Base-by-base conservation (phyloP, 2,797 vertebrate species). In the Valencia hispanica region DNA sequence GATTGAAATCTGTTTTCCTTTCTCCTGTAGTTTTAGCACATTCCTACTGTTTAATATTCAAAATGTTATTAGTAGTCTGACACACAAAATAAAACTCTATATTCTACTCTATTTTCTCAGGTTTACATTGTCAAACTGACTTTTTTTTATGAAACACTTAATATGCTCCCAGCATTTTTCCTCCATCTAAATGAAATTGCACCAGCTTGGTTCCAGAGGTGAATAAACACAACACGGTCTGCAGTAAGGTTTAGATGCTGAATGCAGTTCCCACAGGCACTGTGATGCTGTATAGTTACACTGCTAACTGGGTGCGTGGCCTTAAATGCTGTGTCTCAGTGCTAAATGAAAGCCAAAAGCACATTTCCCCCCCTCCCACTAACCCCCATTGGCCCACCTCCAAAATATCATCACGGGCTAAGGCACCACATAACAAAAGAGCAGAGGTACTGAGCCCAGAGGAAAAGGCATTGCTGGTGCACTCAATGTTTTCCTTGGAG, bases 381-480 rank as follows among this genome's bases (percentile, higher is more conserved):
- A 90, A 91, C 93, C 83, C 81, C 81, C 79, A 18, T 32, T 88
- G 89, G 91, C 88, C 80, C 84, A 65, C 70, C 86, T 93, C 93
- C 89, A 83, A 83, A 92, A 81, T 82, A 85, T 89, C 85, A 93
- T 90, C 84, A 78, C 75, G 84, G 84, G 78, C 88, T 70, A 84
- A 77, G 68, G 84, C 91, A 87, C 85, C 83, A 65, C 79, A 85
- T 80, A 82, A 15, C 4, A 36, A 79, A 75, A 82, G 83, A 86
- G 86, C 84, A 57, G 79, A 81, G 84, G 80, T 77, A 34, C 80
- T 79, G 51, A 68, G 84, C 87, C 88, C 79, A 27, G 76, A 89
- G 86, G 79, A 83, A 90, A 93, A 89, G 69, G 72, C 88, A 87
- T 84, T 89, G 89, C 88, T 91, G 84, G 83, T 90, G 93, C 91